These are phyloP conservation scores for Machaerirhynchus nigripectus DNA, from an alignment of 2,113 vertebrate genomes.

Conservation along the genomic window DNA sequence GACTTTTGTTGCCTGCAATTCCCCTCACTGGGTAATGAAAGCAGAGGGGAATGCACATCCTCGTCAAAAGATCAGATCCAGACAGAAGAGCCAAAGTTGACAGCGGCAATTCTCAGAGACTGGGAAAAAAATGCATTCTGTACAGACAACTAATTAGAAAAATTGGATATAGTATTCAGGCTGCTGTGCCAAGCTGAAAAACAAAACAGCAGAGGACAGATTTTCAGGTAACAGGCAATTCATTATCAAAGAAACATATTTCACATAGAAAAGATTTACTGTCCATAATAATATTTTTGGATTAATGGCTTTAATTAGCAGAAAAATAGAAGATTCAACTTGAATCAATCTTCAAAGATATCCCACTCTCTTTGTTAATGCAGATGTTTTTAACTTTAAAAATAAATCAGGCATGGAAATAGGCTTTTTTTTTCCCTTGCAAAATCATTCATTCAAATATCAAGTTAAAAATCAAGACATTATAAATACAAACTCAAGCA, in stretches of 20 bases:
- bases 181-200: background rate
- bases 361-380: background rate
- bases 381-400: background rate
- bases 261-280: conserved; percentile 1
- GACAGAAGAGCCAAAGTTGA: background rate
- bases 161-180: background rate
- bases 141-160: conserved; percentile 21
- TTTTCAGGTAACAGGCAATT: conserved; percentile 19
- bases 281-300: background rate
- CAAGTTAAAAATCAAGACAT: background rate
- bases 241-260: background rate
- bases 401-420: background rate
- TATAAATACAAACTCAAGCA: background rate
- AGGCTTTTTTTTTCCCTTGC: background rate
- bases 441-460: background rate
- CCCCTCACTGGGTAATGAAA: background rate
- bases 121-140: background rate
- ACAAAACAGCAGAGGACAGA: background rate
- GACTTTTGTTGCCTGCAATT: background rate
- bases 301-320: conserved; percentile 42
- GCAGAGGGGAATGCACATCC: background rate
- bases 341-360: background rate
- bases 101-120: background rate
- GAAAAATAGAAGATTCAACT: background rate
- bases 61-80: background rate